phyloP scores from a whole-genome alignment of 2,888 invertebrate species.

The Timandra comae region DNA sequence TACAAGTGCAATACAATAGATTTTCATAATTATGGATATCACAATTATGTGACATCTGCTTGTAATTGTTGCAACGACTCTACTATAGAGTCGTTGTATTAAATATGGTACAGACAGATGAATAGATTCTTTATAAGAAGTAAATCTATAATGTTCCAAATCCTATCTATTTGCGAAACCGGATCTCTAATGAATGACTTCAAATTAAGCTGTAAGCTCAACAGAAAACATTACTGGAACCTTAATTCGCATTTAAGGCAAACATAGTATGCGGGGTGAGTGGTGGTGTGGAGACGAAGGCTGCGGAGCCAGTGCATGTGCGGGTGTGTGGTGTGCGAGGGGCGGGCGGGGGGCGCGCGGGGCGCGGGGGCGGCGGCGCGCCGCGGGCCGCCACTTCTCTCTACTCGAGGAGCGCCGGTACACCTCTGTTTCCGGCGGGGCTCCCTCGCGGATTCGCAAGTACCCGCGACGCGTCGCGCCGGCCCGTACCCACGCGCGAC shows the following conservation, averaged over 20 bases:
- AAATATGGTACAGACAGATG: slow-evolving; percentile 24
- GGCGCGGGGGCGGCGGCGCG: slow-evolving; percentile 50
- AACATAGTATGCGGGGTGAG: slow-evolving; percentile 73
- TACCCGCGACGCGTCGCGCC: slow-evolving; percentile 46
- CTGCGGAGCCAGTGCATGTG: slow-evolving; percentile 66
- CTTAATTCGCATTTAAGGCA: slow-evolving; percentile 76
- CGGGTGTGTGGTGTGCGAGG: slow-evolving; percentile 43
- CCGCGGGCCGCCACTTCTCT: slow-evolving; percentile 73
- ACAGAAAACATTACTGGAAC: slow-evolving; percentile 71
- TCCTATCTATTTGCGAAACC: slow-evolving; percentile 37
- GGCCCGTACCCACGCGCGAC: slow-evolving; percentile 37
- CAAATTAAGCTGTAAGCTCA: slow-evolving; percentile 69
- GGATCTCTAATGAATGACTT: slow-evolving; percentile 61
- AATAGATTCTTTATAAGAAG: no score
- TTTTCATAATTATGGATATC: no score
- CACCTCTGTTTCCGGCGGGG: slow-evolving; percentile 75
- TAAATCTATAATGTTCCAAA: slow-evolving; percentile 29
- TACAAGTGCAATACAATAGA: no score
- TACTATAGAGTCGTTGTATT: no score
- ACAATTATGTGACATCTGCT: no score
- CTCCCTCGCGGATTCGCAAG: slow-evolving; percentile 69
- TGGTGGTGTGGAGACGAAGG: slow-evolving; percentile 70
- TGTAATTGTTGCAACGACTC: no score
- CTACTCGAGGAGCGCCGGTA: slow-evolving; percentile 74
- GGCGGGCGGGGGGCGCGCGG: slow-evolving; percentile 39